phyloP scores from a whole-genome alignment of 2,113 vertebrate genomes.

The Zingel zingel region DNA sequence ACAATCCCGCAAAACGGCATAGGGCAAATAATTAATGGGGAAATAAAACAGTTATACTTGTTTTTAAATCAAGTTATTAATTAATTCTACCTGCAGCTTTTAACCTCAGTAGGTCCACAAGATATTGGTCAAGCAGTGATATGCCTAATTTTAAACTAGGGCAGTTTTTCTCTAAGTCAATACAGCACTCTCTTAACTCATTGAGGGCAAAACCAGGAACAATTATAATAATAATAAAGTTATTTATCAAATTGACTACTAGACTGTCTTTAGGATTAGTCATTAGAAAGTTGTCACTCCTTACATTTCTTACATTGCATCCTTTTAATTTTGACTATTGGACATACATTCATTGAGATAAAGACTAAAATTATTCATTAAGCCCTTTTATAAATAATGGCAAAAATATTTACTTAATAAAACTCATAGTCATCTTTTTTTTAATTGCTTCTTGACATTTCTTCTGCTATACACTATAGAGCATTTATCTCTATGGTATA shows the following conservation, averaged over 20 bases:
- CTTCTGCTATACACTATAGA: neutral
- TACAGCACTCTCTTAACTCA: neutral
- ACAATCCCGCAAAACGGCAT: constrained; percentile 4
- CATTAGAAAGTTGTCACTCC: neutral
- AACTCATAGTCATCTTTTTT: neutral
- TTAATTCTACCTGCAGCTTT: neutral
- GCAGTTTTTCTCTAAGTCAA: neutral
- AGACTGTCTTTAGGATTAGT: neutral
- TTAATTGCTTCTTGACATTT: neutral
- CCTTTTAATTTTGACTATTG: neutral
- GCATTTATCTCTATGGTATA: neutral
- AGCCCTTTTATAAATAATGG: neutral
- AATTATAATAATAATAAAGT: neutral
- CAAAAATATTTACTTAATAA: neutral
- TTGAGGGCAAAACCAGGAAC: neutral
- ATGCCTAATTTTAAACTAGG: constrained; percentile 1
- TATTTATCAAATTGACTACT: neutral
- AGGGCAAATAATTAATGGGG: neutral
- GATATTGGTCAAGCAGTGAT: neutral
- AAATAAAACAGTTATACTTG: neutral
- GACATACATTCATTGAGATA: neutral
- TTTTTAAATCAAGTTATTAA: constrained; percentile 4
- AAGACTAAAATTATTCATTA: neutral
- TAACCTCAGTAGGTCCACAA: neutral
- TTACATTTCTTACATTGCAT: neutral